Conservation (phyloP, 2,113 vertebrate species). For the Erpornis zantholeuca region DNA sequence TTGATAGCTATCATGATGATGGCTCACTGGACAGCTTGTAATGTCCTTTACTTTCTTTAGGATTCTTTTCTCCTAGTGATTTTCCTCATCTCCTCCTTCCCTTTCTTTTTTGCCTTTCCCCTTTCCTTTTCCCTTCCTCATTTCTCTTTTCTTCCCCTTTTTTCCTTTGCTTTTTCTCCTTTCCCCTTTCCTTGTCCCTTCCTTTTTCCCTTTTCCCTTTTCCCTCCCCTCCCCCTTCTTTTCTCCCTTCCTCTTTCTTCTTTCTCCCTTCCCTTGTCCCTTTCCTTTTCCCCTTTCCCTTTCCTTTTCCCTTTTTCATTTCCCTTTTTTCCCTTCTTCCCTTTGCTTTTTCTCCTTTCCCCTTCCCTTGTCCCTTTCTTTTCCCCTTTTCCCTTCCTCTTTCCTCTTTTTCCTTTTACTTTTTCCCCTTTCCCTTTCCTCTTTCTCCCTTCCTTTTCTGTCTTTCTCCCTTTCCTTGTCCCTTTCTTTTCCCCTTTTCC, state of each 20-base stretch:
- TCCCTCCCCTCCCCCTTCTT: no score
- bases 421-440: no score
- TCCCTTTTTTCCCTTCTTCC: no score
- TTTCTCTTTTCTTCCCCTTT: no score
- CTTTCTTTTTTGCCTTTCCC: fast-evolving
- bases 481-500: neutral
- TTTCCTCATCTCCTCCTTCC: neutral
- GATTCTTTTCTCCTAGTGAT: neutral
- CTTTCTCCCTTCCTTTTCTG: no score
- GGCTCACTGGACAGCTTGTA: neutral
- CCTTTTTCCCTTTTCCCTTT: neutral
- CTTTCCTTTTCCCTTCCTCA: neutral
- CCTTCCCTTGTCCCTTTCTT: no score
- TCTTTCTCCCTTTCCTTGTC: no score
- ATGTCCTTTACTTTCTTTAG: neutral
- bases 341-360: neutral
- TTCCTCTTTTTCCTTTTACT: neutral
- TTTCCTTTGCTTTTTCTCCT: neutral
- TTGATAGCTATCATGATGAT: neutral
- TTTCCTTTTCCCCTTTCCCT: neutral
- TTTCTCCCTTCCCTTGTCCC: no score
- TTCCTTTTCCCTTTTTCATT: no score
- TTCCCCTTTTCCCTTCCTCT: neutral
- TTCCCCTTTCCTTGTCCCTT: no score
- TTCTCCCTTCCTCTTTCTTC: neutral